Base-by-base conservation (phyloP, 2,797 vertebrate species). In the Mus minutoides region DNA sequence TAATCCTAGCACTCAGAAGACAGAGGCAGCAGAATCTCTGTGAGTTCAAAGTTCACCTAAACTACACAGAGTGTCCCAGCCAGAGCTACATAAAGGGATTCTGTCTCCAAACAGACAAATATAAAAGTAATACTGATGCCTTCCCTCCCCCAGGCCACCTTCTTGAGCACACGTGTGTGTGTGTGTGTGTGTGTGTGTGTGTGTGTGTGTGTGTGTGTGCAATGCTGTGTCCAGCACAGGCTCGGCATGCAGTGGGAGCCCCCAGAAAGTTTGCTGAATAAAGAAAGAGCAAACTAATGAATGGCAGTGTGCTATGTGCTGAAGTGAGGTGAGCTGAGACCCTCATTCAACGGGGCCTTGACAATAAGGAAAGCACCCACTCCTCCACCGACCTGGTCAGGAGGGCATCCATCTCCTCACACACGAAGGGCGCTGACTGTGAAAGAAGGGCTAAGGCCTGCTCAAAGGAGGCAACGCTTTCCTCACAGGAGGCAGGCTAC, bases 181-280 rank as follows among this genome's bases (percentile, higher is more conserved):
- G 69, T 71, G n/a, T 71, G 69, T 40, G n/a, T 37, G 67, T 69
- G 34, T 69, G 34, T 69, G 67, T 71, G 34, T 71, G 67, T 71
- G 16, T 73, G n/a, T 73, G 69, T 73, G 69, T 37, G 31, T 31
- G 22, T 26, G 58, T 60, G 34, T 67, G 26, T 62, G 11, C 8
- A 14, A 24, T 3, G 7, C 37, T 7, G 8, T 1, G 43, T 29
- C 69, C 69, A 46, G 24, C 46, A 52, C 12, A 29, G 24, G 31
- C 52, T 52, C 67, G 37, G 64, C 0, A 2, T 43, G 49, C n/a
- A 31, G 13, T 0, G 3, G 6, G 1, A 9, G 43, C 4, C 21
- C 75, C 54, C 43, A 4, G 24, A 49, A 54, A 88, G 46, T n/a
- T 43, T 19, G 43, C 31, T 6, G 12, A 24, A 79, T 71, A 73